Percentiles rank a stretch among this genome's conserved stretches.
phyloP scores from a whole-genome alignment of 64 coral and sea anemone genomes.

The Stichodactyla helianthus region DNA sequence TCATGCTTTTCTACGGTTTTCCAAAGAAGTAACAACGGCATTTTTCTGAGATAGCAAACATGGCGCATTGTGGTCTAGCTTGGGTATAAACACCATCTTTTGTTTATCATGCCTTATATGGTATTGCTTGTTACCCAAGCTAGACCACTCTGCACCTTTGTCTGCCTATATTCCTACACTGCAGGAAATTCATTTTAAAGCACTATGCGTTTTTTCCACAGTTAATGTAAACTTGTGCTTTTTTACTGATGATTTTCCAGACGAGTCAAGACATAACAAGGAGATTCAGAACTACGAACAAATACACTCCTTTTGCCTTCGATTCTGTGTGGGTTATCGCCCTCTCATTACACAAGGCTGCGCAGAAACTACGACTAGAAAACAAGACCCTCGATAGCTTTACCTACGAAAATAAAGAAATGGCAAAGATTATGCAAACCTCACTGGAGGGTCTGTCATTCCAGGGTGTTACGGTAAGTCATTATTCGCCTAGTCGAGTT shows the following conservation, averaged over 20 bases:
- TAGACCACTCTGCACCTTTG: too few species aligned
- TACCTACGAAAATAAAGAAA: slow-evolving; percentile 32
- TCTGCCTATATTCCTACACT: too few species aligned
- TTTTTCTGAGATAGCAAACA: too few species aligned
- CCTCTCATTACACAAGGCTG: slow-evolving; percentile 32
- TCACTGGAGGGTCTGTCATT: slow-evolving; percentile 22
- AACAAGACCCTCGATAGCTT: slow-evolving; percentile 42
- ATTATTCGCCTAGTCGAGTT: not conserved
- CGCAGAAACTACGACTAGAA: not conserved
- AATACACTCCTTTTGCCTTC: slow-evolving; percentile 33
- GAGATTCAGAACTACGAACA: not conserved
- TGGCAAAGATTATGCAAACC: not conserved
- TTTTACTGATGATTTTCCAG: not conserved
- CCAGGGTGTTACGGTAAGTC: slow-evolving; percentile 46
- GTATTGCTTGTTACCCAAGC: too few species aligned
- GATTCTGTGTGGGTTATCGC: slow-evolving; percentile 54
- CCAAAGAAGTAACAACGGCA: too few species aligned
- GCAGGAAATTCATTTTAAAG: too few species aligned
- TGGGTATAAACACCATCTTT: too few species aligned
- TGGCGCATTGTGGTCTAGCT: too few species aligned
- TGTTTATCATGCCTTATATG: too few species aligned
- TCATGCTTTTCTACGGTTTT: too few species aligned
- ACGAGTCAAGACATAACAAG: not conserved
- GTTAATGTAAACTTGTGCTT: too few species aligned
- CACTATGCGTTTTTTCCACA: too few species aligned